Conservation (phyloP, 1,140 invertebrate species). For the Drosophila pseudoobscura region DNA sequence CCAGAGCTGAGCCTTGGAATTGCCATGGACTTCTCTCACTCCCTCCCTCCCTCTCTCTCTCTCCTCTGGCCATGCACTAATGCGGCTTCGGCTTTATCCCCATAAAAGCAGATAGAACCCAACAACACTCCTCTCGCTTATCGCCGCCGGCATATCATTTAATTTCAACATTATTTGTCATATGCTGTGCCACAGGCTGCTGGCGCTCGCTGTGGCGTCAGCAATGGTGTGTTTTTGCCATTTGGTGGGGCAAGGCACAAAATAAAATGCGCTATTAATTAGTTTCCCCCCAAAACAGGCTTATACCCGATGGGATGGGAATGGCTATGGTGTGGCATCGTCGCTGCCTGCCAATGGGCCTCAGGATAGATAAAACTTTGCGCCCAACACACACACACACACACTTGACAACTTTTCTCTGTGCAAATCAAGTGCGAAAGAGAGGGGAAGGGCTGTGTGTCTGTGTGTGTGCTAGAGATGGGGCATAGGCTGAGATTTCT, state of each 20-base stretch:
- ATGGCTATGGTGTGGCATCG: too few species aligned
- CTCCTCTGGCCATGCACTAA: constrained; percentile 45
- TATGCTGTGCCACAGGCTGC: constrained; percentile 9
- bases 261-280: constrained; percentile 80
- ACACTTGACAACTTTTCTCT: constrained; percentile 8
- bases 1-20: too few species aligned
- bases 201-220: not conserved
- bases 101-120: constrained; percentile 40
- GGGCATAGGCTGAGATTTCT: too few species aligned
- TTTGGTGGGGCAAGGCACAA: constrained; percentile 52
- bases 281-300: constrained; percentile 57
- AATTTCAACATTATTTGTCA: constrained; percentile 81
- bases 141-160: constrained; percentile 73
- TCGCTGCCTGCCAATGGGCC: constrained; percentile 48
- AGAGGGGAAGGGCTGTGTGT: constrained; percentile 9
- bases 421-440: constrained; percentile 11
- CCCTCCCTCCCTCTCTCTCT: not conserved
- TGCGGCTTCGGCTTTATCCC: constrained; percentile 60
- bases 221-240: constrained; percentile 20
- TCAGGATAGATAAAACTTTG: constrained; percentile 58
- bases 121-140: constrained; percentile 50
- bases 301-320: not conserved
- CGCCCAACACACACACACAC: not conserved
- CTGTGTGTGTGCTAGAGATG: constrained; percentile 4
- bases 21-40: not conserved